phyloP scores from a whole-genome alignment of 2,797 vertebrate species.

The Sphenodon punctatus region DNA sequence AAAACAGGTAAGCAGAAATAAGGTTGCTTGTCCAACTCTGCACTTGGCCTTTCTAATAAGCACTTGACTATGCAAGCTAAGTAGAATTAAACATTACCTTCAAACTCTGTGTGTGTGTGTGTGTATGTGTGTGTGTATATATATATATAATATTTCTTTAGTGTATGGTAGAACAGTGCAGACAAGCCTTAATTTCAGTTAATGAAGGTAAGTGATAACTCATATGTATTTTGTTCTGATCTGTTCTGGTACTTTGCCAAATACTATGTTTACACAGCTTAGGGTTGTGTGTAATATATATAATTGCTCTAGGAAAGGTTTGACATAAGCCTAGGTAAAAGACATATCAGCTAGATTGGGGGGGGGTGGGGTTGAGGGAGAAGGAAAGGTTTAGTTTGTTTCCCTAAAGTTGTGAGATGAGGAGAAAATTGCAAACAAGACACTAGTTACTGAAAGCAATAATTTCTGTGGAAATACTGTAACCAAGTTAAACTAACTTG shows the following conservation, averaged over 20 bases:
- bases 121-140: too few relatives aligned
- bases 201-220: neutral
- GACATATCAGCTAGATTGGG: neutral
- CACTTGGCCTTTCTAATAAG: too few relatives aligned
- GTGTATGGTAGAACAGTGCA: neutral
- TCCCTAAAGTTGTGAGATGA: too few relatives aligned
- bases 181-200: neutral
- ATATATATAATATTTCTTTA: too few relatives aligned
- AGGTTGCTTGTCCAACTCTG: too few relatives aligned
- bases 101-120: too few relatives aligned
- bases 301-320: neutral
- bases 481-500: conserved; percentile 3
- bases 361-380: neutral
- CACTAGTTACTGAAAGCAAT: too few relatives aligned
- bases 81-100: too few relatives aligned
- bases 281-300: neutral
- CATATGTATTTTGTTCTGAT: neutral
- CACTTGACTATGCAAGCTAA: too few relatives aligned
- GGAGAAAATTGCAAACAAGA: too few relatives aligned
- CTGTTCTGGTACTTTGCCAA: neutral
- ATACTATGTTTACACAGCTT: neutral
- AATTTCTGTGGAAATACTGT: conserved; percentile 1
- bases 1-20: too few relatives aligned
- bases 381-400: neutral
- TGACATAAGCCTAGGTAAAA: neutral